Conservation (phyloP, 2,797 vertebrate species). For the Oreortyx pictus region DNA sequence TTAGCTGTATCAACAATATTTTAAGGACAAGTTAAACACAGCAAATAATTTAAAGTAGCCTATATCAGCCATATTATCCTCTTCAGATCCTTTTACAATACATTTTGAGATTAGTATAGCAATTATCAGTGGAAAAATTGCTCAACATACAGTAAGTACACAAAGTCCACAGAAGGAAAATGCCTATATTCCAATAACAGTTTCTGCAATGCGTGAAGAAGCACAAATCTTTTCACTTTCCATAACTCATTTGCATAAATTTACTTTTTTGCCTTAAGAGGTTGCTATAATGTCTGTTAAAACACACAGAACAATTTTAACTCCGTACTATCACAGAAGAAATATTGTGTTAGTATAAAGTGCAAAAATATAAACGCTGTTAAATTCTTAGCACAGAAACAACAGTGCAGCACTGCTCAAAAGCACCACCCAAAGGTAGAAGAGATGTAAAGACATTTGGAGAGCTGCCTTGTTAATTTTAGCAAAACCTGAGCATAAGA, state of each 20-base stretch:
- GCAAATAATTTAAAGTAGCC: background rate
- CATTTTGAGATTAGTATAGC: background rate
- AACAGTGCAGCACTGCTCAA: conserved; percentile 79
- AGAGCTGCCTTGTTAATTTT: conserved; percentile 69
- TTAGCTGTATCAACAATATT: background rate
- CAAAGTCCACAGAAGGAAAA: background rate
- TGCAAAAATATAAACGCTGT: conserved; percentile 42
- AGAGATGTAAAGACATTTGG: conserved; percentile 62
- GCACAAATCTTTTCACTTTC: conserved; percentile 58
- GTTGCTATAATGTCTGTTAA: conserved; percentile 78
- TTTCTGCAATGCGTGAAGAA: conserved; percentile 11
- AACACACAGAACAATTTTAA: conserved; percentile 81
- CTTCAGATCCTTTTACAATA: background rate
- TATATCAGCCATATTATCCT: background rate
- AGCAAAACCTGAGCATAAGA: conserved; percentile 84
- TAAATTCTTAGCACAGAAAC: conserved; percentile 13
- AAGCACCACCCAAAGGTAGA: conserved; percentile 84
- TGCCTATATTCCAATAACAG: background rate
- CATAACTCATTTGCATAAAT: conserved; percentile 76
- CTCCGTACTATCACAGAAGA: conserved; percentile 77
- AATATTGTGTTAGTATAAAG: conserved; percentile 79
- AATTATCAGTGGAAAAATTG: background rate
- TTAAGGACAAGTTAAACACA: background rate
- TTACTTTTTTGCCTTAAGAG: conserved; percentile 82
- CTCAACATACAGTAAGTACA: background rate